Evolutionary conservation across 2,797 vertebrate genomes (phyloP).

Genomic region (Sebastolobus alascanus): DNA sequence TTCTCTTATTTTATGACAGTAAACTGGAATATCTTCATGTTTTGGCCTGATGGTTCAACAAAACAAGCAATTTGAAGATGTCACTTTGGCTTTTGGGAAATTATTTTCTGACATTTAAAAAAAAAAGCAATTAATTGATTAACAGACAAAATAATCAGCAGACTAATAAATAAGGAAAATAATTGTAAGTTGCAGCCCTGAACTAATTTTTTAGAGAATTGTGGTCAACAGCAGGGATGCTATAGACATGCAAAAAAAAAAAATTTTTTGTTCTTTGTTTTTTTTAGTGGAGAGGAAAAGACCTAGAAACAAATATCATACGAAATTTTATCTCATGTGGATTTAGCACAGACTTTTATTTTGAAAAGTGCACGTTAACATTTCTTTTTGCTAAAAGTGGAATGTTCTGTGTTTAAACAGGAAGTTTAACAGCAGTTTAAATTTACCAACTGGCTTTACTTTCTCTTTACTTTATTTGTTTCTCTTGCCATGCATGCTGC

Average conservation of each 20-base stretch:
- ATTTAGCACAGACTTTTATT: not conserved
- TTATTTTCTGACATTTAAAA: not conserved
- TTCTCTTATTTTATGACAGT: not conserved
- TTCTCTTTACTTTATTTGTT: not conserved
- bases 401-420: not conserved
- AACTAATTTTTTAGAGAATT: not conserved
- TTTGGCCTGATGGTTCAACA: not conserved
- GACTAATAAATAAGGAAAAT: not conserved
- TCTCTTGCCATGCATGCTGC: too few relatives aligned
- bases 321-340: not conserved
- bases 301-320: not conserved
- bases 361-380: not conserved
- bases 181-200: not conserved
- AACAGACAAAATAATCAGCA: not conserved
- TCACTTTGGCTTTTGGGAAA: not conserved
- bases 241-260: not conserved
- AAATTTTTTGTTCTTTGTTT: not conserved
- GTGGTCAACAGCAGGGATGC: not conserved
- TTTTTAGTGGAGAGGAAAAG: not conserved
- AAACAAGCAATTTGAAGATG: not conserved
- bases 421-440: not conserved
- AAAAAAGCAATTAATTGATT: not conserved
- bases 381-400: not conserved
- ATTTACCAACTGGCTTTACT: not conserved
- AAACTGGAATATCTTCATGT: not conserved